Evolutionary conservation across 2,888 invertebrate genomes (phyloP), one percentile per base, ranked within the genome.

Genomic region (Bruchidius siliquastri): DNA sequence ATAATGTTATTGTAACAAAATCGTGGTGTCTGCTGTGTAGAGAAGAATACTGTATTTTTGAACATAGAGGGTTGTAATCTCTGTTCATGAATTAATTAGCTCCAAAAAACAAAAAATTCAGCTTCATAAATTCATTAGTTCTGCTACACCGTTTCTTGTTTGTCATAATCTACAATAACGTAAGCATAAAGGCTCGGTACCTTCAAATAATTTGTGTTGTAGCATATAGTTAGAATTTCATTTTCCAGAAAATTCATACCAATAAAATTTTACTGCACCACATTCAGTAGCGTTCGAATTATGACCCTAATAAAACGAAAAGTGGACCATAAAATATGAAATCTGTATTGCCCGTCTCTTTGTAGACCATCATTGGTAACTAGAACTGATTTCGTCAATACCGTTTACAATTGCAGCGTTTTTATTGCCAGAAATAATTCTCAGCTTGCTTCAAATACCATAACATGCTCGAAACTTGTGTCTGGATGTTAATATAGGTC

Each of bases 291-390:
- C 81, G 77, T 80, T 75, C 76, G 80, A 78, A 82, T 82, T 80
- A 83, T 82, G 81, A 80, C 78, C 81, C 80, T 79, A 49, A 81
- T 83, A 83, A 82, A 83, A 82, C 74, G 81, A 82, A 79, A 74
- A 73, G 72, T 72, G 73, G 77, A 78, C 81, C 80, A 82, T 82
- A 82, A 83, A 80, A 80, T 82, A 82, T 83, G 83, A 83, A 84
- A 81, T 82, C 80, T 18, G 49, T 13, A 13, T 49, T 49, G 49
- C 49, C 49, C 13, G 49, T 13, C 13, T 13, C 49, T 49, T 49
- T 49, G 49, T 49, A 49, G 49, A 49, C 49, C 49, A 49, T 49
- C 49, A 49, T 49, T 49, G 49, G 49, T 49, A 49, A 49, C 49
- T 49, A 49, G 49, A 49, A 49, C 49, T 49, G 49, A 49, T 49